Evolutionary conservation across 2,113 vertebrate genomes (phyloP).

Genomic region (Ailurus styani): DNA sequence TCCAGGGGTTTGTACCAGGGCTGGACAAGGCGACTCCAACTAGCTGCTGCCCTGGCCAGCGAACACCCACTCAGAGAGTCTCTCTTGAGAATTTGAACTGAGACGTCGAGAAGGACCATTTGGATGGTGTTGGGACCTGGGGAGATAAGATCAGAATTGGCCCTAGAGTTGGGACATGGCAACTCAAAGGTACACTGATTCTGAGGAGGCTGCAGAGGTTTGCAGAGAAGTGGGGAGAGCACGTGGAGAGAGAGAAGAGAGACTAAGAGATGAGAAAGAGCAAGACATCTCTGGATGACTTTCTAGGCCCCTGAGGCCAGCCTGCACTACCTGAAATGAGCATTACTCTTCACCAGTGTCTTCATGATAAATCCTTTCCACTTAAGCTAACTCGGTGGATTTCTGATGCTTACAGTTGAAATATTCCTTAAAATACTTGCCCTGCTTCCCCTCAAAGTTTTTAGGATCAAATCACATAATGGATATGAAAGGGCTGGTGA

Average conservation of each 20-base stretch:
- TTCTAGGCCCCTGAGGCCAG: neutral
- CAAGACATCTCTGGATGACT: neutral
- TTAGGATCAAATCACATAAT: conserved; percentile 23
- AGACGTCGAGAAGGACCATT: neutral
- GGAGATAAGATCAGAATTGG: neutral
- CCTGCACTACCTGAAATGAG: neutral
- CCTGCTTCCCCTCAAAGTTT: neutral
- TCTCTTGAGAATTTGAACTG: neutral
- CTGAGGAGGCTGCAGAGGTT: neutral
- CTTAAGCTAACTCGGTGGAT: neutral
- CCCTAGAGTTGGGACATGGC: neutral
- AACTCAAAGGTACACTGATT: neutral
- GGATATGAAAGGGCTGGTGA: neutral
- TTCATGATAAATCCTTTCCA: neutral
- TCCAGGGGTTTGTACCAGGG: too few relatives aligned
- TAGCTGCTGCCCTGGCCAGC: neutral
- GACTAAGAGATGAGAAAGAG: neutral
- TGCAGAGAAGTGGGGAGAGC: neutral
- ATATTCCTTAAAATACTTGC: neutral
- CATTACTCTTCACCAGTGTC: neutral
- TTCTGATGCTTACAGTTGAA: neutral
- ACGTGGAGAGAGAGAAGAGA: neutral
- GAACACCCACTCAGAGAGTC: neutral
- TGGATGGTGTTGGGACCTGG: neutral
- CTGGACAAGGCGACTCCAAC: neutral